A percentile compares a stretch with the other conserved stretches of the same genome.
Evolutionary conservation across 2,888 invertebrate genomes (phyloP).

Genomic region (Philonicus albiceps): DNA sequence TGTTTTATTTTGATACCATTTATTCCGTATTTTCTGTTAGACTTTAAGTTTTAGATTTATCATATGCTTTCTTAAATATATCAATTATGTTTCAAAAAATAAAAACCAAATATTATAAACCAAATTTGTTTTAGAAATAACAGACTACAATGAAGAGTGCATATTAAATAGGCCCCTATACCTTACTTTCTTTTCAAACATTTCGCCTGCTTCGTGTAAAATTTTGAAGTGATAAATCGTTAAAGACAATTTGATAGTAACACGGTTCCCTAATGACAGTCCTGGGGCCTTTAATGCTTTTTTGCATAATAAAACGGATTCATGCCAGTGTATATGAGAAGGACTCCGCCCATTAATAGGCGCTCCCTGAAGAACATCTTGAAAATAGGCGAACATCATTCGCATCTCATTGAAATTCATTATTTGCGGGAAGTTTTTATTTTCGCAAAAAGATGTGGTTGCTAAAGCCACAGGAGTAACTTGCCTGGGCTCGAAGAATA

Average conservation of each 20-base stretch:
- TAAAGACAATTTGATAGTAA: not conserved
- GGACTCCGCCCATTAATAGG: slow-evolving; percentile 8
- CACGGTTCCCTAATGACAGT: not conserved
- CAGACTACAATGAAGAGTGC: too few relatives aligned
- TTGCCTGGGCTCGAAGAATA: not conserved
- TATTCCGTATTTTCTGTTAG: too few relatives aligned
- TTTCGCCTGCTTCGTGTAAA: not conserved
- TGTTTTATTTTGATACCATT: too few relatives aligned
- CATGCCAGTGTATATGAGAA: not conserved
- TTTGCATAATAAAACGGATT: slow-evolving; percentile 9
- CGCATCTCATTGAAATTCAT: slow-evolving; percentile 26
- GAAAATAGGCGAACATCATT: slow-evolving; percentile 18
- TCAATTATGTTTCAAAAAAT: too few relatives aligned
- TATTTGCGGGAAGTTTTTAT: slow-evolving; percentile 13
- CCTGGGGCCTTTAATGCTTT: not conserved
- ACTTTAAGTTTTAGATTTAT: too few relatives aligned
- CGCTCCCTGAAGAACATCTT: not conserved
- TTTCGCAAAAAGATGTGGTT: not conserved
- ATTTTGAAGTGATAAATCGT: not conserved
- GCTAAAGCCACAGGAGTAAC: not conserved
- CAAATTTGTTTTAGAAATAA: too few relatives aligned
- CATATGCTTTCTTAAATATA: too few relatives aligned
- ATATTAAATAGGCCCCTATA: too few relatives aligned
- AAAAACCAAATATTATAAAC: too few relatives aligned
- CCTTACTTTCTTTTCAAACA: not conserved